Evolutionary conservation across 2,797 vertebrate genomes (phyloP).

Genomic region (Phataginus tetradactyla): DNA sequence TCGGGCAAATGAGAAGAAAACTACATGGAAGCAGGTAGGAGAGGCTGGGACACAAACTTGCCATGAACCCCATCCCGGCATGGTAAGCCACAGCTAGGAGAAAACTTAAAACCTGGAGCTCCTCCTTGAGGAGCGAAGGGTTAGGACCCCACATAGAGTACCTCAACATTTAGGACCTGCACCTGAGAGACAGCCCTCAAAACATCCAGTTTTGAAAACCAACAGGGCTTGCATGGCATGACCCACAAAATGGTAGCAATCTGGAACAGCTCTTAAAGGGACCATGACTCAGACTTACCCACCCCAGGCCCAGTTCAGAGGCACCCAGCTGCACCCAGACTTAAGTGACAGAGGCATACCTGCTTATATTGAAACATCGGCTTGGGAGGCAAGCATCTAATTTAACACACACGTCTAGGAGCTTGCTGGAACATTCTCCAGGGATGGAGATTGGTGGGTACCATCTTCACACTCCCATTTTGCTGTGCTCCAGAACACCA

Average conservation of each 20-base stretch:
- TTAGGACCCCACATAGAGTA: neutral
- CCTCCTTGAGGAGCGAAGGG: neutral
- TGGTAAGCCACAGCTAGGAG: neutral
- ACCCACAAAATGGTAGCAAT: fast-evolving
- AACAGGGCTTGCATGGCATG: neutral
- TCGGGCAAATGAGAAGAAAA: neutral
- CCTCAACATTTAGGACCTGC: neutral
- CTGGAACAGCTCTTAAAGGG: neutral
- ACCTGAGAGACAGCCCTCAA: neutral
- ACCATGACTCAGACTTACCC: fast-evolving
- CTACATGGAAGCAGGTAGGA: neutral
- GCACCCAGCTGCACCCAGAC: neutral
- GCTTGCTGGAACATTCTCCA: neutral
- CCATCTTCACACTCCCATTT: neutral
- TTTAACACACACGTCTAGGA: neutral
- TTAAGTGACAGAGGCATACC: neutral
- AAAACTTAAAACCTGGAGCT: neutral
- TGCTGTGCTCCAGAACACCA: neutral
- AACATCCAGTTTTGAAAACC: neutral
- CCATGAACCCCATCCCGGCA: neutral
- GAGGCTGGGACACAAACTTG: neutral
- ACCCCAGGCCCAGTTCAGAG: neutral
- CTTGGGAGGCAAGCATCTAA: neutral
- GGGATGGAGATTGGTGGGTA: fast-evolving
- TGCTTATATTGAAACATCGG: neutral